Base-by-base conservation (phyloP, 2,888 invertebrate genomes). In the Phasia obesa region DNA sequence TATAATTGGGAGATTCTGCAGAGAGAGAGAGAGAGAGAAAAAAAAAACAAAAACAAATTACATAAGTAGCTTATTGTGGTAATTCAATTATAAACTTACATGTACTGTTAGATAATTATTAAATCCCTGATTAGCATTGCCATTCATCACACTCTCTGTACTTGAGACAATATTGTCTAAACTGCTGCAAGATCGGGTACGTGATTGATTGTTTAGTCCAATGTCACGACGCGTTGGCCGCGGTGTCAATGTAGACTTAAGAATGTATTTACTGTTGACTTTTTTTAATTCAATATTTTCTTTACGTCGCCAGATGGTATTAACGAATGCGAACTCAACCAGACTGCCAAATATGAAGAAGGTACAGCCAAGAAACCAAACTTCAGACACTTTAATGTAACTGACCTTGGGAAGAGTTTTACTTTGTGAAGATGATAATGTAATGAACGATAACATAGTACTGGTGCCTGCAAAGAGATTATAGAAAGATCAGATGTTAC, bases 131-230 rank as follows among this genome's bases (percentile, higher is more conserved):
- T 90, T 89, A 0, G 86, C 85, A 77, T 87, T 87, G 42, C 87
- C 75, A 93, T 93, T 85, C 93, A 93, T 88, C 93, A 93, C 84
- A 94, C 92, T 85, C 94, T 95, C 15, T 94, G 94, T 92, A 94
- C 95, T 60, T 94, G 96, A 85, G 93, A 93, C 17, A 94, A 95
- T 91, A 94, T 94, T 90, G 93, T 94, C 80, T 94, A 92, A 73
- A 92, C 93, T 85, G 94, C 91, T 89, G 94, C 95, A 89, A 93
- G 95, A 85, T 95, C 93, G 69, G 93, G 95, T 86, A 94, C 92
- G 84, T 93, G 94, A 55, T 15, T 88, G 87, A 75, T 87, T 89
- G 59, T 87, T 88, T 6, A 88, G 74, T 25, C 88, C 87, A 1
- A 89, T 60, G 38, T 89, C 87, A 0, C 90, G 87, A 0, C 89